phyloP scores from a whole-genome alignment of 2,888 invertebrate species.

The Tromatobia lineatoria region DNA sequence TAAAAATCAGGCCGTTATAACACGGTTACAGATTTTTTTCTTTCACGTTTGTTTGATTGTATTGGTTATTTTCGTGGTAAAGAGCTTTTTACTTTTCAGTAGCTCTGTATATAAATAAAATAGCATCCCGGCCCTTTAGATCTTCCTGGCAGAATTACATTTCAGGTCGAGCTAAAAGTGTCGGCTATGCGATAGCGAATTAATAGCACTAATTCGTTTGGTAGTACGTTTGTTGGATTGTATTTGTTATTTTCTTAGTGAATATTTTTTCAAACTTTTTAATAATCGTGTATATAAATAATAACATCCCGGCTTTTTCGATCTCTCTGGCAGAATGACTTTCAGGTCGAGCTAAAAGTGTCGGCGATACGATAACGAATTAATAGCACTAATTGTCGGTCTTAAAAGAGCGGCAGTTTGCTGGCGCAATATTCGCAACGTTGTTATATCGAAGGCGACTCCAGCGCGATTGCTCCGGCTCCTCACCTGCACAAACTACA shows the following conservation, averaged over 20 bases:
- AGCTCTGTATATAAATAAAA: background rate
- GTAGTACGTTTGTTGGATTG: background rate
- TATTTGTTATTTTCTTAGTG: background rate
- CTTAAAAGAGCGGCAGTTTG: background rate
- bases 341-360: slow-evolving; percentile 20
- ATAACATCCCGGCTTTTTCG: background rate
- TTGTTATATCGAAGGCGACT: slow-evolving; percentile 23
- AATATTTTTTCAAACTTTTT: background rate
- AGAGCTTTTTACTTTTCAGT: background rate
- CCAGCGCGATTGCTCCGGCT: background rate
- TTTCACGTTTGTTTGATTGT: background rate
- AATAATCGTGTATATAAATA: background rate
- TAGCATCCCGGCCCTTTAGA: background rate
- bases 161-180: slow-evolving; percentile 20
- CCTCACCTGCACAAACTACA: slow-evolving; percentile 29
- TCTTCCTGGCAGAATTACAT: background rate
- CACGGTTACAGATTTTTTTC: background rate
- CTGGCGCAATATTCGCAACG: slow-evolving; percentile 15
- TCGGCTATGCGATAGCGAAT: slow-evolving; percentile 16
- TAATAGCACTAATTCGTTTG: slow-evolving; percentile 38
- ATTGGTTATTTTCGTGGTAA: background rate
- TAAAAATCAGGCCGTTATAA: background rate
- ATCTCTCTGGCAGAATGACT: background rate
- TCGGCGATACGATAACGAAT: slow-evolving; percentile 20
- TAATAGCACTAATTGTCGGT: slow-evolving; percentile 29